Conservation (phyloP, 2,797 vertebrate species). For the Lacerta agilis region DNA sequence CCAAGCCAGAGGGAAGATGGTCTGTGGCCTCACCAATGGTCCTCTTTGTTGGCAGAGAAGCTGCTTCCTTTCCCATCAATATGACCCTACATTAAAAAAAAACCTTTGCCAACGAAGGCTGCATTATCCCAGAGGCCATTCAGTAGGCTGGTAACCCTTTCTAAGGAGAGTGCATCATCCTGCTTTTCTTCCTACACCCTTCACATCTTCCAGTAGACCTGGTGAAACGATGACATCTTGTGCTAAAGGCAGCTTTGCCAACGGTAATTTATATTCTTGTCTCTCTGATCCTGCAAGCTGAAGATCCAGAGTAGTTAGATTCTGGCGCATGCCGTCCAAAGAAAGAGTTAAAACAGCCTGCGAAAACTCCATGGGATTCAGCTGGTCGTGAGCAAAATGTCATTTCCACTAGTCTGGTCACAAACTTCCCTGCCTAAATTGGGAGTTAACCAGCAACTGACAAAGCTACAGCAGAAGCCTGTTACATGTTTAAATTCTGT, state of each 20-base stretch:
- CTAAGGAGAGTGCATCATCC: slow-evolving; percentile 1
- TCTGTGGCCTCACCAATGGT: neutral
- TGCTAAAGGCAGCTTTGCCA: no score
- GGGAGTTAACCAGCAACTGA: neutral
- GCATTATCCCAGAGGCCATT: neutral
- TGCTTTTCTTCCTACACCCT: neutral
- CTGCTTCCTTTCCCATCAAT: neutral
- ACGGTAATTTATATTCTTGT: neutral
- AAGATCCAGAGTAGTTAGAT: no score
- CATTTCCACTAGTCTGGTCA: neutral
- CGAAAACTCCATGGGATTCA: neutral
- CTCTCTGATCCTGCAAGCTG: neutral
- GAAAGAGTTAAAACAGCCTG: neutral
- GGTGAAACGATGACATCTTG: neutral
- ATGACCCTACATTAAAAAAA: neutral
- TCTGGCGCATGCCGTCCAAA: neutral
- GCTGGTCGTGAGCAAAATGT: neutral
- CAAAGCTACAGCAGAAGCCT: neutral
- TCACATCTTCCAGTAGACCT: neutral
- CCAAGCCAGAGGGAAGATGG: no score
- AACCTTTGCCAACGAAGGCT: no score
- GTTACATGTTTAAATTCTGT: neutral
- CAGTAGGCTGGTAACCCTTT: no score
- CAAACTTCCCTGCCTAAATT: neutral
- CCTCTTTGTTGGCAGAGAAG: neutral